These are phyloP conservation scores for Stenchaetothrips biformis DNA, from an alignment of 2,888 invertebrate species.

Conservation along the genomic window DNA sequence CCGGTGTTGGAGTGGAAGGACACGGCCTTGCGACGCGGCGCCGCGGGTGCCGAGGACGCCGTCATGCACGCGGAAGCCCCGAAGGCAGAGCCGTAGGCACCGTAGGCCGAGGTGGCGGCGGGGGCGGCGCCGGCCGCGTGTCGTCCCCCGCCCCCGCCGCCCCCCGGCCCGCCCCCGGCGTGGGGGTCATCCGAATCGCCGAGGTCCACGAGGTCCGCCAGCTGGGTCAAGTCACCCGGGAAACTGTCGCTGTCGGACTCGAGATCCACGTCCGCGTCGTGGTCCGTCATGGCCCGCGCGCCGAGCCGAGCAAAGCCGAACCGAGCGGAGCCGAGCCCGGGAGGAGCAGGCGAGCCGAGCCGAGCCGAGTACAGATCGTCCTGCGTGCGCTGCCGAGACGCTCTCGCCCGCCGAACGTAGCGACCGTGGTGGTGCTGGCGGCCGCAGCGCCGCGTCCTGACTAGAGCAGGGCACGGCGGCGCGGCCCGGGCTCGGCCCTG, in stretches of 20 bases:
- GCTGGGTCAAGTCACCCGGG: constrained; percentile 2
- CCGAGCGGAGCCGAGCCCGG: neutral
- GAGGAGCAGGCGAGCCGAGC: neutral
- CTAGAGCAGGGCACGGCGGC: neutral
- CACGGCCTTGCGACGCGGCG: constrained; percentile 38
- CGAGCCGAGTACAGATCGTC: neutral
- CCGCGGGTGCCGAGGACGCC: neutral
- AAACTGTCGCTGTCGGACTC: constrained; percentile 5
- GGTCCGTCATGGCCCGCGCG: neutral
- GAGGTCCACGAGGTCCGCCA: constrained; percentile 8
- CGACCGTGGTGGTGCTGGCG: neutral
- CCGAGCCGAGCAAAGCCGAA: neutral
- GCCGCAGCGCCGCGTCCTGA: neutral
- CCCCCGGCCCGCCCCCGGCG: neutral
- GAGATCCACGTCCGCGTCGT: neutral
- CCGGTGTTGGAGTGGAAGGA: constrained; percentile 43
- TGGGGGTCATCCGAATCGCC: constrained; percentile 20
- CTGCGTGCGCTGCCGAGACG: neutral
- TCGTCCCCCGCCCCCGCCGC: neutral
- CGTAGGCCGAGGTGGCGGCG: neutral
- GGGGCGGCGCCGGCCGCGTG: neutral
- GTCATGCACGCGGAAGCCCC: neutral
- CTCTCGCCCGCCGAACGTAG: neutral
- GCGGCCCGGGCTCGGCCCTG: neutral
- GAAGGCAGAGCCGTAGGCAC: neutral